Evolutionary conservation across 2,888 invertebrate species (phyloP).

Genomic region (Dendrolimus houi): DNA sequence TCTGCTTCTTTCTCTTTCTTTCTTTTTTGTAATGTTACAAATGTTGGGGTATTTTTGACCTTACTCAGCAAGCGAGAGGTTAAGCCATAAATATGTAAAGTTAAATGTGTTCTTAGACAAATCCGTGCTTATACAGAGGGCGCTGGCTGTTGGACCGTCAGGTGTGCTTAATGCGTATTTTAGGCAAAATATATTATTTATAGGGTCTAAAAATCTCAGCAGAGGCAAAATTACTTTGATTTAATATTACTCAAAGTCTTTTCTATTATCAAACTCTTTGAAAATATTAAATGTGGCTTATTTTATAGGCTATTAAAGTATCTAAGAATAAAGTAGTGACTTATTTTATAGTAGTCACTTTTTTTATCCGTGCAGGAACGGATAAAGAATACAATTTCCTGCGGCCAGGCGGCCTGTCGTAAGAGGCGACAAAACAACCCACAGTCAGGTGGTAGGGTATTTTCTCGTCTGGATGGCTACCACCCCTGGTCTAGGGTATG

Average conservation of each 20-base stretch:
- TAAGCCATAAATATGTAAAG: conserved; percentile 63
- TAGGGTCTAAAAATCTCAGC: conserved; percentile 26
- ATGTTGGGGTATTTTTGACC: background rate
- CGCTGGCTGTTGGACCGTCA: conserved; percentile 27
- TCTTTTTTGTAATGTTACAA: too few relatives aligned
- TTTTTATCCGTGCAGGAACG: too few relatives aligned
- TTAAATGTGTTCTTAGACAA: conserved; percentile 55
- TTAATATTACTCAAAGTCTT: background rate
- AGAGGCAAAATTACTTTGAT: conserved; percentile 4
- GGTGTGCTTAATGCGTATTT: conserved; percentile 59
- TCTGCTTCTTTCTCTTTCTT: too few relatives aligned
- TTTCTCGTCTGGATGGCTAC: too few relatives aligned
- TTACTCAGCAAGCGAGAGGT: conserved; percentile 18
- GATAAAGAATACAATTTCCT: too few relatives aligned
- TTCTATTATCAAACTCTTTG: background rate
- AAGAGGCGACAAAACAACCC: too few relatives aligned
- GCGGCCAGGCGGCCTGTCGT: too few relatives aligned
- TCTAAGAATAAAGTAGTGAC: background rate
- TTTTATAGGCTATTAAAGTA: background rate
- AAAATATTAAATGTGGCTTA: background rate
- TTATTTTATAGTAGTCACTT: too few relatives aligned
- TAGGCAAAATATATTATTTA: conserved; percentile 44
- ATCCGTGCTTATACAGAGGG: conserved; percentile 43
- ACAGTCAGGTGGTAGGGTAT: too few relatives aligned
- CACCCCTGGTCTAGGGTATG: too few relatives aligned